Percentiles rank a stretch among this genome's conserved stretches.
Conservation (phyloP, 2,888 invertebrate species). For the Hylaea fasciaria region DNA sequence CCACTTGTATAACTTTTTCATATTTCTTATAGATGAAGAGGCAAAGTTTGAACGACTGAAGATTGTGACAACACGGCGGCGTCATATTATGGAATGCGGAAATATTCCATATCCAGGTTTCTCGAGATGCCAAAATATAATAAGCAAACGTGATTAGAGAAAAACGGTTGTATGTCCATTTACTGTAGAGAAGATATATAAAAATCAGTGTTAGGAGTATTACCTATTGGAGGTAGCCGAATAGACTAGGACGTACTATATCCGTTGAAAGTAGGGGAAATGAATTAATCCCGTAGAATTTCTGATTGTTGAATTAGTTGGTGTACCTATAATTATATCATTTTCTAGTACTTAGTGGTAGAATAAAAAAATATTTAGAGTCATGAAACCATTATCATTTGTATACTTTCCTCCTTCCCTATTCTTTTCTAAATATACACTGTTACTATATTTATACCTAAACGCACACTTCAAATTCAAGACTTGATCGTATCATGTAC, state of each 20-base stretch:
- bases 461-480: slow-evolving; percentile 81
- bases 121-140: slow-evolving; percentile 77
- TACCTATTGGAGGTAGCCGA: slow-evolving; percentile 22
- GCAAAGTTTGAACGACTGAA: slow-evolving; percentile 54
- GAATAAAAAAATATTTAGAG: slow-evolving; percentile 42
- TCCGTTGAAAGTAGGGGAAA: slow-evolving; percentile 42
- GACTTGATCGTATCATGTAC: slow-evolving; percentile 76
- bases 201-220: slow-evolving; percentile 56
- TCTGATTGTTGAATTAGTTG: slow-evolving; percentile 55
- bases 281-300: slow-evolving; percentile 65
- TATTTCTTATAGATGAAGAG: slow-evolving; percentile 70
- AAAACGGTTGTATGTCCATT: slow-evolving; percentile 81
- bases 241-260: slow-evolving; percentile 39
- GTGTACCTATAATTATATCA: slow-evolving; percentile 47
- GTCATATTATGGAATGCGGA: slow-evolving; percentile 34
- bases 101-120: slow-evolving; percentile 39
- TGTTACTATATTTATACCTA: slow-evolving; percentile 51
- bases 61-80: slow-evolving; percentile 46
- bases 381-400: slow-evolving; percentile 51
- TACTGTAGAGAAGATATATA: slow-evolving; percentile 71
- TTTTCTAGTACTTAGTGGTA: slow-evolving; percentile 44
- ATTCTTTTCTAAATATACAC: slow-evolving; percentile 32
- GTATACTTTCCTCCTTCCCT: slow-evolving; percentile 40
- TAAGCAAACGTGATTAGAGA: slow-evolving; percentile 68
- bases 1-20: not conserved